These are phyloP conservation scores for Oreochromis niloticus DNA, from an alignment of 2,113 vertebrate species.

Conservation along the genomic window DNA sequence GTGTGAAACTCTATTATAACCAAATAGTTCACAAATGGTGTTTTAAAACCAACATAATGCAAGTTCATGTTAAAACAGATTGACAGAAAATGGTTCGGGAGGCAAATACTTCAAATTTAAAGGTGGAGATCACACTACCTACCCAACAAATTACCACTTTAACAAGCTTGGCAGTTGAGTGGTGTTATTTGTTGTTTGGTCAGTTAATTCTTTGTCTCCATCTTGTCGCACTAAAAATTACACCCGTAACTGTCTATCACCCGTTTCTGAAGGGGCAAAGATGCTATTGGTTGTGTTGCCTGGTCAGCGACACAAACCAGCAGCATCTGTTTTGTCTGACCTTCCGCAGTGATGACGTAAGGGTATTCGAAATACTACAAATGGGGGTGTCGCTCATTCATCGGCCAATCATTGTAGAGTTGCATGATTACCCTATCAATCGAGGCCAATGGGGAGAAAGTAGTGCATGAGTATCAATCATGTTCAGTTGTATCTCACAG, in stretches of 20 bases:
- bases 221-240: constrained; percentile 30
- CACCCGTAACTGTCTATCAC: constrained; percentile 58
- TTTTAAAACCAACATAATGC: background rate
- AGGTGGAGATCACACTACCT: constrained; percentile 15
- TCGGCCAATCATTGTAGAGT: constrained; percentile 19
- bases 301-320: constrained; percentile 25
- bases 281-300: constrained; percentile 40
- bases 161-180: background rate
- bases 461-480: constrained; percentile 50
- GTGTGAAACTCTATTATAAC: background rate
- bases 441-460: background rate
- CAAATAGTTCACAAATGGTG: background rate
- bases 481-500: background rate
- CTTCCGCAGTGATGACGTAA: constrained; percentile 65
- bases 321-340: constrained; percentile 66
- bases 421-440: constrained; percentile 51
- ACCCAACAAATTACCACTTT: constrained; percentile 7
- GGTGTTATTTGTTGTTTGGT: constrained; percentile 29
- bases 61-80: constrained; percentile 26
- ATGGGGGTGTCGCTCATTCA: constrained; percentile 45
- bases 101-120: constrained; percentile 9
- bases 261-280: constrained; percentile 65
- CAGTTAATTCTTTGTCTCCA: constrained; percentile 46
- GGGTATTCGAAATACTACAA: constrained; percentile 21
- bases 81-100: constrained; percentile 40